A percentile compares a stretch with the other conserved stretches of the same genome.
Evolutionary conservation across 2,113 vertebrate genomes (phyloP).

Genomic region (Centrocercus urophasianus): DNA sequence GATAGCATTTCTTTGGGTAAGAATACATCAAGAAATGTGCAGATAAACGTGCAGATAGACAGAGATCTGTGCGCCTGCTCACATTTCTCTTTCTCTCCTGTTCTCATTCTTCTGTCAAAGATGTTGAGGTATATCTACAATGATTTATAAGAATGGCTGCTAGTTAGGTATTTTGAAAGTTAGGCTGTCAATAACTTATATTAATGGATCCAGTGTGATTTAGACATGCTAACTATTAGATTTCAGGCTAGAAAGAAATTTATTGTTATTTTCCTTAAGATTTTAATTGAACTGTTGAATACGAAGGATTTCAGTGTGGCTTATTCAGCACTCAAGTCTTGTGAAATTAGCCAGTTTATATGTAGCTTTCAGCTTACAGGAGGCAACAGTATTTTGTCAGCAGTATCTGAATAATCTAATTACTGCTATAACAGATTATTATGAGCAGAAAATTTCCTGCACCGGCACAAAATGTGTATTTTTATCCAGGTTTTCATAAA

Average conservation of each 20-base stretch:
- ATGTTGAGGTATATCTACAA: not conserved
- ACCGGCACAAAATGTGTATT: not conserved
- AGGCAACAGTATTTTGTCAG: not conserved
- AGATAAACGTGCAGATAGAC: not conserved
- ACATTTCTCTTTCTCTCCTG: not conserved
- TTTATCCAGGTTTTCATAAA: not conserved
- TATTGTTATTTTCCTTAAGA: not conserved
- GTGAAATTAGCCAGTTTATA: not conserved
- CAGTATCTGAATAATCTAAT: not conserved
- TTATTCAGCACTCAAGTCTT: not conserved
- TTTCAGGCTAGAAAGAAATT: not conserved
- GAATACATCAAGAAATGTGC: not conserved
- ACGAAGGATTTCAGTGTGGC: not conserved
- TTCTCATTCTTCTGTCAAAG: not conserved
- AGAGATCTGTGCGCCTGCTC: not conserved
- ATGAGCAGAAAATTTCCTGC: not conserved
- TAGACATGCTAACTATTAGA: not conserved
- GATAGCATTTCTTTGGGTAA: not conserved
- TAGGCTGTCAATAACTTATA: not conserved
- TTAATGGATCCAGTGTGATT: not conserved
- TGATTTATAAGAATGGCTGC: not conserved
- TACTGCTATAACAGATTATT: not conserved
- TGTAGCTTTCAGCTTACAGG: not conserved
- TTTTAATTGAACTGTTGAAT: not conserved
- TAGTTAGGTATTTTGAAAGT: not conserved